Percentiles rank a stretch among this genome's conserved stretches.
These are phyloP conservation scores for Gambelia wislizenii DNA, from an alignment of 2,797 vertebrate species.

Conservation along the genomic window DNA sequence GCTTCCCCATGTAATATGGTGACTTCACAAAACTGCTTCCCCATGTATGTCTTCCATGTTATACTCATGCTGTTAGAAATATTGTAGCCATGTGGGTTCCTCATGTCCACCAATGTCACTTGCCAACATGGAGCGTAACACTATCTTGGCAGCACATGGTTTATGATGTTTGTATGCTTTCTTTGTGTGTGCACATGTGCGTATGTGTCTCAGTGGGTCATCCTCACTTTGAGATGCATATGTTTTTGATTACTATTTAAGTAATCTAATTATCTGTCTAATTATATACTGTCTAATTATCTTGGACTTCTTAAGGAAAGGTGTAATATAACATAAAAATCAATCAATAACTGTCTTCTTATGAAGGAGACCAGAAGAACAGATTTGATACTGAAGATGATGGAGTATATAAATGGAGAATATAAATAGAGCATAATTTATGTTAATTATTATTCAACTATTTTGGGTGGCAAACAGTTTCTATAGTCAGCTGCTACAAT, in stretches of 20 bases:
- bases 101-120: background rate
- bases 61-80: background rate
- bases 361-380: background rate
- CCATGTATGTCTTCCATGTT: background rate
- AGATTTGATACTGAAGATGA: background rate
- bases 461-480: background rate
- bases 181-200: background rate
- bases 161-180: background rate
- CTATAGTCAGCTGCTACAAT: background rate
- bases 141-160: background rate
- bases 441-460: background rate
- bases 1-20: background rate
- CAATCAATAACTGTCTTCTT: background rate
- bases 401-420: background rate
- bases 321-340: background rate
- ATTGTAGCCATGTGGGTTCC: background rate
- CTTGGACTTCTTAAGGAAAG: background rate
- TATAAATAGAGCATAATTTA: background rate
- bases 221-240: background rate
- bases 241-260: background rate
- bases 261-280: too few relatives aligned
- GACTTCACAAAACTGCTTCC: too few relatives aligned
- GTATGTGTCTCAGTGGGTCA: background rate
- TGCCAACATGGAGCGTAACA: background rate
- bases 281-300: background rate